These are phyloP conservation scores for Pygocentrus nattereri DNA, from an alignment of 2,797 vertebrate genomes.

Conservation along the genomic window DNA sequence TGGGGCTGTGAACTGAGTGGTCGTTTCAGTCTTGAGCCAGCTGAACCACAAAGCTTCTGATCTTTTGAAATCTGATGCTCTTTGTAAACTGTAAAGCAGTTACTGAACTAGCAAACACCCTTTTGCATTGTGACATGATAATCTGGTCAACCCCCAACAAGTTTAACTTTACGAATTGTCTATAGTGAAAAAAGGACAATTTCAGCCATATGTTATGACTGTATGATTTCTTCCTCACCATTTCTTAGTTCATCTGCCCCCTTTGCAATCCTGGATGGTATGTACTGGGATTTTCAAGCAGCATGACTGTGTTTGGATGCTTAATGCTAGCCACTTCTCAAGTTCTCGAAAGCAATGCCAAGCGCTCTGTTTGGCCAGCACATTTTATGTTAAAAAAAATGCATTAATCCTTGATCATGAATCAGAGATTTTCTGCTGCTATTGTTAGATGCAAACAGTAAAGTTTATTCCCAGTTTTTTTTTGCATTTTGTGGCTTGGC, in stretches of 20 bases:
- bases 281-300: slow-evolving; percentile 60
- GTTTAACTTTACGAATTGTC: background rate
- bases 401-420: slow-evolving; percentile 54
- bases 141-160: background rate
- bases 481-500: slow-evolving; percentile 83
- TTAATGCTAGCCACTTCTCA: slow-evolving; percentile 59
- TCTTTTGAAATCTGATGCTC: background rate
- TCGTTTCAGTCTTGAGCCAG: background rate
- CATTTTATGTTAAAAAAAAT: slow-evolving; percentile 52
- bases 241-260: slow-evolving; percentile 70
- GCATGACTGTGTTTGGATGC: slow-evolving; percentile 75
- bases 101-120: background rate
- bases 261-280: slow-evolving; percentile 64
- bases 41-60: background rate
- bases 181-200: background rate
- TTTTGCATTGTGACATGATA: background rate
- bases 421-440: slow-evolving; percentile 57
- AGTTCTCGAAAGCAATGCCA: slow-evolving; percentile 57
- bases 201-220: slow-evolving; percentile 20
- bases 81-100: background rate
- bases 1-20: slow-evolving; percentile 5
- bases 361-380: slow-evolving; percentile 54
- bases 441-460: slow-evolving; percentile 63
- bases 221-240: slow-evolving; percentile 71
- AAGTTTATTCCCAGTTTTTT: slow-evolving; percentile 57